Percentiles rank a stretch among this genome's conserved stretches.
Conservation (phyloP, 2,797 vertebrate genomes). For the Acanthurus tractus region DNA sequence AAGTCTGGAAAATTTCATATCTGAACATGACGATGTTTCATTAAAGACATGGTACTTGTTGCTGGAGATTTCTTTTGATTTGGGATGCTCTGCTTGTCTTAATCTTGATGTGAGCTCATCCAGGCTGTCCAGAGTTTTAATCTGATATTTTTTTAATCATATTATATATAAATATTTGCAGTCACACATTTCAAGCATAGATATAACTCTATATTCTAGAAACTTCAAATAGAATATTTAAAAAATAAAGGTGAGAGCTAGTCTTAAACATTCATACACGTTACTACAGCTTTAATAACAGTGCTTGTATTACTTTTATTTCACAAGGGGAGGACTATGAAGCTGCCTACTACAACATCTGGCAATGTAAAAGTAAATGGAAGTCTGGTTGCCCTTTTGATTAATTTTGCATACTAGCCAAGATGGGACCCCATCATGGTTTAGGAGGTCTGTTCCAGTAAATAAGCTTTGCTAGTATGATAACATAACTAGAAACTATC, state of each 20-base stretch:
- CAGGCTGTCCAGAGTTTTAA: neutral
- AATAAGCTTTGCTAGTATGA: neutral
- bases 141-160: neutral
- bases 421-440: slow-evolving; percentile 3
- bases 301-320: neutral
- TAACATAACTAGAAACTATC: slow-evolving; percentile 8
- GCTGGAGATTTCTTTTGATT: neutral
- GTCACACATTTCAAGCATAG: neutral
- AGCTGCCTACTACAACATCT: neutral
- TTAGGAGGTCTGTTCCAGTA: slow-evolving; percentile 1
- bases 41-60: neutral
- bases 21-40: neutral
- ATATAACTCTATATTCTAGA: neutral
- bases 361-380: neutral
- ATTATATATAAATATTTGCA: too few species aligned
- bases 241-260: neutral
- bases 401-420: slow-evolving; percentile 1
- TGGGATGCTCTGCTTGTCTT: too few species aligned
- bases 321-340: neutral
- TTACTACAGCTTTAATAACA: neutral
- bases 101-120: too few species aligned
- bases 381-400: slow-evolving; percentile 20
- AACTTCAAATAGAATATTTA: neutral
- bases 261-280: neutral
- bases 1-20: neutral